A percentile compares a stretch with the other conserved stretches of the same genome.
phyloP scores from a whole-genome alignment of 2,888 invertebrate species.

The Orchesella flavescens region DNA sequence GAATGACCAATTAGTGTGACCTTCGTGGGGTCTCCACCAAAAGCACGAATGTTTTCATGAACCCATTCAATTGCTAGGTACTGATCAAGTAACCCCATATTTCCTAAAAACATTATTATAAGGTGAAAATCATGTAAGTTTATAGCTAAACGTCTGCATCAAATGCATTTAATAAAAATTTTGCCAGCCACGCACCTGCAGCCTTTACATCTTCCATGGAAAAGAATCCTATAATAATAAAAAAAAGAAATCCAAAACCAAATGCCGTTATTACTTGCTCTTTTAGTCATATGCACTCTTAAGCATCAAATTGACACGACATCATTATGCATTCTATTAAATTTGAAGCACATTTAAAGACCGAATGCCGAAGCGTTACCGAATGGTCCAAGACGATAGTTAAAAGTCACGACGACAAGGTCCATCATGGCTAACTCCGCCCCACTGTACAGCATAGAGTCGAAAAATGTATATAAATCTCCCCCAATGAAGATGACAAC shows the following conservation, averaged over 20 bases:
- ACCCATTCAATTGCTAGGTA: slow-evolving; percentile 81
- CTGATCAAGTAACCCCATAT: slow-evolving; percentile 90
- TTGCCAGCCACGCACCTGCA: too few relatives aligned
- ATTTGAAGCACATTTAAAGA: too few relatives aligned
- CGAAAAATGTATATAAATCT: slow-evolving; percentile 76
- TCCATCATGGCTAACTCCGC: slow-evolving; percentile 84
- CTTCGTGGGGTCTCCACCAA: slow-evolving; percentile 81
- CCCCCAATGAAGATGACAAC: slow-evolving; percentile 83
- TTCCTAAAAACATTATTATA: slow-evolving; percentile 75
- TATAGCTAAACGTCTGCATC: too few relatives aligned
- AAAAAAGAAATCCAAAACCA: background rate
- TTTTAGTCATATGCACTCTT: background rate
- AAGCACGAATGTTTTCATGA: slow-evolving; percentile 71
- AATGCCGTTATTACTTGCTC: too few relatives aligned
- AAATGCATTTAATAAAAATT: too few relatives aligned
- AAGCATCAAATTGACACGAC: background rate
- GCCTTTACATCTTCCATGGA: slow-evolving; percentile 75
- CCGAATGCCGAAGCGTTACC: too few relatives aligned
- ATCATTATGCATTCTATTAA: too few relatives aligned
- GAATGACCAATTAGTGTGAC: slow-evolving; percentile 84
- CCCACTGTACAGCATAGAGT: slow-evolving; percentile 76
- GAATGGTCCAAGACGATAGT: slow-evolving; percentile 82
- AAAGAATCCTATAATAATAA: slow-evolving; percentile 79
- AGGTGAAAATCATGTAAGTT: too few relatives aligned
- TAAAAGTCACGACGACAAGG: slow-evolving; percentile 81